phyloP scores from a whole-genome alignment of 2,888 invertebrate species.

The Alcis repandata region DNA sequence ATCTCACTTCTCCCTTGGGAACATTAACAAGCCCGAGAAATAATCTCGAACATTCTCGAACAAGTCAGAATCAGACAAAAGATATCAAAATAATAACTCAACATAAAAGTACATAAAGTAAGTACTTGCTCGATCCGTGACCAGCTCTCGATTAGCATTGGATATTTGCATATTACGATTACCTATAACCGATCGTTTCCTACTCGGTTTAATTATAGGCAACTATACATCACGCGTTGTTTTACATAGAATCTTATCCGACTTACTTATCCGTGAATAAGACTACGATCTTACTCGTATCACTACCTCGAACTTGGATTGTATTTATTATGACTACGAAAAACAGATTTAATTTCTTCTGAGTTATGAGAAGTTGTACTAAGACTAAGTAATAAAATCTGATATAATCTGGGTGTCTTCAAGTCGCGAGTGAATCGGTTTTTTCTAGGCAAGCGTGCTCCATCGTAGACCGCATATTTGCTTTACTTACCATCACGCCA shows the following conservation, averaged over 20 bases:
- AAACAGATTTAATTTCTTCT: background rate
- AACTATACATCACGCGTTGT: slow-evolving; percentile 43
- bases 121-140: slow-evolving; percentile 41
- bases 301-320: background rate
- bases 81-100: background rate
- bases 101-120: background rate
- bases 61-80: too few relatives aligned
- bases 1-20: too few relatives aligned
- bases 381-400: too few relatives aligned
- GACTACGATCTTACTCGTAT: too few relatives aligned
- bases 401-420: too few relatives aligned
- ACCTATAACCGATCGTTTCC: slow-evolving; percentile 49
- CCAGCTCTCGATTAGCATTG: slow-evolving; percentile 39
- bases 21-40: too few relatives aligned
- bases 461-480: too few relatives aligned
- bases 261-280: background rate
- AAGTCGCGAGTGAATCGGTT: too few relatives aligned
- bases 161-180: slow-evolving; percentile 45
- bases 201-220: slow-evolving; percentile 49
- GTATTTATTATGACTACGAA: background rate
- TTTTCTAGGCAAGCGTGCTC: too few relatives aligned
- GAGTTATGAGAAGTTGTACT: background rate
- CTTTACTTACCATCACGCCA: too few relatives aligned
- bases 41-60: too few relatives aligned
- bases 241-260: slow-evolving; percentile 37